Base-by-base conservation (phyloP, 2,888 invertebrate species). In the Biston stratarius region DNA sequence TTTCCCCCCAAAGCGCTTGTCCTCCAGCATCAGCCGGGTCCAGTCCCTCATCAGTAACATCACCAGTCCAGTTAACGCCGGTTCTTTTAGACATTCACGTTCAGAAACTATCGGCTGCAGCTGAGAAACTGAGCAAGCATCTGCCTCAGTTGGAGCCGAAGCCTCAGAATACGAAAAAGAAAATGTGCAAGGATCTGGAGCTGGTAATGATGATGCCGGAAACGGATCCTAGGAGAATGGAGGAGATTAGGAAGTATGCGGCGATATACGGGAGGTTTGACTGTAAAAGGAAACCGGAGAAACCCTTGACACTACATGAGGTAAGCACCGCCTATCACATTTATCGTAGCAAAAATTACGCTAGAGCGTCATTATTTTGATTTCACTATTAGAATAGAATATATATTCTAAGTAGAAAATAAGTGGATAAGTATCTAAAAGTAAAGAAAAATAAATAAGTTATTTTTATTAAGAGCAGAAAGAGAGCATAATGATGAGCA, bases 211-310 rank as follows among this genome's bases (percentile, higher is more conserved):
- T 97, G 77, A 97, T 99, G 97, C 95, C 97, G 49, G 97, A 98
- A 81, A 96, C 94, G 11, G 97, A 98, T 88, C 98, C 99, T 0
- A 93, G 96, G 68, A 94, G 98, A 80, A 97, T 99, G 97, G 98
- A 99, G 74, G 97, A 98, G 88, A 98, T 99, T 67, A 95, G 99
- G 82, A 97, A 98, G 90, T 99, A 98, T 89, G 98, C 99, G 0
- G 99, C 99, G 42, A 99, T 99, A 78, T 99, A 99, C 85, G 99
- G 99, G 6, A 95, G 99, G 74, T 99, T 99, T 89, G 99, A 99
- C 87, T 99, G 99, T 83, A 99, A 99, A 89, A 94, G 99, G 81
- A 97, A 98, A 80, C 98, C 99, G 0, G 99, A 99, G 90, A 99
- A 99, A 86, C 99, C 99, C 0, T 94, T 99, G 73, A 99, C 99